These are phyloP conservation scores for Centropus unirufus DNA, from an alignment of 2,113 vertebrate species.

Conservation along the genomic window DNA sequence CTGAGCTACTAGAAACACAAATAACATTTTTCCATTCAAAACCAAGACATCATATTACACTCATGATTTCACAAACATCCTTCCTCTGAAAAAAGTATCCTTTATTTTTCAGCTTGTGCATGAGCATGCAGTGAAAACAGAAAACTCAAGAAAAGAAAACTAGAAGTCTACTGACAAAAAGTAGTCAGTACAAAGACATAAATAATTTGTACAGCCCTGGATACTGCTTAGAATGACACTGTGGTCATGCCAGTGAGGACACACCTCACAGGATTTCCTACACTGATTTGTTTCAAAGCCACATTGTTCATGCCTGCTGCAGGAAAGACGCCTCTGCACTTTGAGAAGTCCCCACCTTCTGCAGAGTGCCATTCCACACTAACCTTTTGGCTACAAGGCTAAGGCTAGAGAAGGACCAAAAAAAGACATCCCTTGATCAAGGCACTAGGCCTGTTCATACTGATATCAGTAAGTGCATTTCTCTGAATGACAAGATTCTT, in stretches of 20 bases:
- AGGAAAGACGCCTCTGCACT: not conserved
- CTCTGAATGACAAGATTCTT: not conserved
- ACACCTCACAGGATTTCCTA: not conserved
- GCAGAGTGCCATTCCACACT: not conserved
- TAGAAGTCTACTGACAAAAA: not conserved
- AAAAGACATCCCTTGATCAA: not conserved
- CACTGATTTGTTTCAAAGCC: not conserved
- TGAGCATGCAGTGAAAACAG: not conserved
- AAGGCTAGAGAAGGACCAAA: not conserved
- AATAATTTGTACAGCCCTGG: not conserved
- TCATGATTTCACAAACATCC: not conserved
- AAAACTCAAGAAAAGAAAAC: not conserved
- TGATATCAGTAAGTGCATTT: not conserved
- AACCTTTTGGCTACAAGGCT: not conserved
- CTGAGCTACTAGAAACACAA: not conserved
- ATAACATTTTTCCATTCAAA: not conserved
- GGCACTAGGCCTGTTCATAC: not conserved
- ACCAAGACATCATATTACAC: not conserved
- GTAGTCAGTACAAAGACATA: not conserved
- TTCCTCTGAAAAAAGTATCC: not conserved
- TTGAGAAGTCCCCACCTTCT: not conserved
- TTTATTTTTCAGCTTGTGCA: not conserved
- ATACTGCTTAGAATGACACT: not conserved
- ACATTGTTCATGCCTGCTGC: fast-evolving
- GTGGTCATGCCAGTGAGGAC: not conserved